Base-by-base conservation (phyloP, 2,797 vertebrate species). In the Aythya fuligula region DNA sequence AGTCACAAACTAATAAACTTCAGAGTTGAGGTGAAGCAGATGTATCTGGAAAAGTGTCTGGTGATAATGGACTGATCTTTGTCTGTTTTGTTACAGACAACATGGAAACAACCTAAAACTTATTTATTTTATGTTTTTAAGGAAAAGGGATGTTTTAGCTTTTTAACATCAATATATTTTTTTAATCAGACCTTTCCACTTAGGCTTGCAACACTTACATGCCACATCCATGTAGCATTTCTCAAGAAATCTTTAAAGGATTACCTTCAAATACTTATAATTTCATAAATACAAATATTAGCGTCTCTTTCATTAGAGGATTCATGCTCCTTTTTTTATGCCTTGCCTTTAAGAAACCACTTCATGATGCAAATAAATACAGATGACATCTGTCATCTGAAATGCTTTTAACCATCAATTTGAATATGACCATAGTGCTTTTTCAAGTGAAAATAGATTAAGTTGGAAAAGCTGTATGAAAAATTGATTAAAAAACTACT, bases 1-100 rank as follows among this genome's bases (percentile, higher is more conserved):
- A 93, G 85, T 87, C 30, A 89, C n/a, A 74, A 95, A 93, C 91
- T 83, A 95, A 97, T 95, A 88, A 94, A 90, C 70, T 94, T 97
- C 89, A 93, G 90, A 79, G 70, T 4, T 93, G 95, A 95, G 89
- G 70, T 92, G 94, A 28, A 91, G 45, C 94, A 97, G 95, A 95
- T 95, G 69, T 71, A 79, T 95, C 87, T 95, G 91, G 95, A 79
- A 84, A 91, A 79, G 89, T 91, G 82, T 94, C 95, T 97, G 94
- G 93, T 94, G 51, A 83, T 95, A 95, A 94, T 93, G 72, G 76
- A 66, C 57, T 83, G 94, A 85, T 95, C 27, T 30, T 89, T 30
- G 79, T 96, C 85, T 87, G 45, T 72, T 89, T 87, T 76, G 25
- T 86, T 95, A 41, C 32, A 62, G 34, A 61, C 32, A 64, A 34